phyloP scores from a whole-genome alignment of 23 tunicate genomes.

The Diplosoma virens region DNA sequence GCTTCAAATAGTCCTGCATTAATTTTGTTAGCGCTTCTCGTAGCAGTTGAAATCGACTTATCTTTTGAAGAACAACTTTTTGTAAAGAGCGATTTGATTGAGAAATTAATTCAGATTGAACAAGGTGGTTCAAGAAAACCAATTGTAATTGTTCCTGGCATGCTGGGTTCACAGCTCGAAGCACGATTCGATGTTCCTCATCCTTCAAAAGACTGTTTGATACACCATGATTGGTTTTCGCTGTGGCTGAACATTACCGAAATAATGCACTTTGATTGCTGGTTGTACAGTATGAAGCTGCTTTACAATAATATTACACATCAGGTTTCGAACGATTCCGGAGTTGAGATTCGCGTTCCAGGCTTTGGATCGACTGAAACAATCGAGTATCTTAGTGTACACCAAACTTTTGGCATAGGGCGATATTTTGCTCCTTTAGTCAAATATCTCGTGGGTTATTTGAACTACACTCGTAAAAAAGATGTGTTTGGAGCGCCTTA shows the following conservation, averaged over 20 bases:
- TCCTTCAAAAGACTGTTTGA: slow-evolving; percentile 24
- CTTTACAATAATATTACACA: slow-evolving; percentile 31
- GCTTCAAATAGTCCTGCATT: no score
- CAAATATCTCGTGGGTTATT: slow-evolving; percentile 12
- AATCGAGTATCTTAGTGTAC: slow-evolving; percentile 77
- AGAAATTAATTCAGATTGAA: no score
- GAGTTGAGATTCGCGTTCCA: slow-evolving; percentile 57
- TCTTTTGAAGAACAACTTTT: no score
- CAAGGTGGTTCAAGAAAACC: no score
- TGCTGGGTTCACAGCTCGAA: slow-evolving; percentile 66
- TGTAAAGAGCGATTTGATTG: no score
- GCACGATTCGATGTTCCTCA: slow-evolving; percentile 53
- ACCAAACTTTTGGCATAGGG: slow-evolving; percentile 57
- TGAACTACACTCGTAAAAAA: slow-evolving; percentile 48
- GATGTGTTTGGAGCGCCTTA: slow-evolving; percentile 88
- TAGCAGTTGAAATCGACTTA: no score
- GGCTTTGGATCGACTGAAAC: slow-evolving; percentile 65
- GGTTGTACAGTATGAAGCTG: slow-evolving; percentile 74
- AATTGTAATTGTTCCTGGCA: slow-evolving; percentile 66
- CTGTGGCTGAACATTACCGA: slow-evolving; percentile 74
- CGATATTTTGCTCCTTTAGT: slow-evolving; percentile 71
- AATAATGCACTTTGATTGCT: no score
- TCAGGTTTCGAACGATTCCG: slow-evolving; percentile 39
- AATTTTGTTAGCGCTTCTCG: no score
- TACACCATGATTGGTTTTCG: slow-evolving; percentile 63